Base-by-base conservation (phyloP, 2,113 vertebrate genomes). In the Narcine bancroftii region DNA sequence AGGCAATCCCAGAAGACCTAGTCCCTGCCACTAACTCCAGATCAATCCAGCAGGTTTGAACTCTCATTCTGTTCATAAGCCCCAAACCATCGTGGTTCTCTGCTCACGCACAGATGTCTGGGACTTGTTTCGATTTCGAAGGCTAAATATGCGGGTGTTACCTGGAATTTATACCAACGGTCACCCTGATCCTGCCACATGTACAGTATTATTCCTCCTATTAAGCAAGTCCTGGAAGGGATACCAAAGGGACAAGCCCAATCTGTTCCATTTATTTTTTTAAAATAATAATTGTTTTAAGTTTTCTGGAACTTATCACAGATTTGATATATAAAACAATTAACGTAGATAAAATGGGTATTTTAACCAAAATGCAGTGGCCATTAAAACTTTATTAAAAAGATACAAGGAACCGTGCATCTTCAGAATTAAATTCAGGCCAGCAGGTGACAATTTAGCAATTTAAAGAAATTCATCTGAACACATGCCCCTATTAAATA, bases 401-500 rank as follows among this genome's bases (percentile, higher is more conserved):
- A 91, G 36, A 91, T 33, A 69, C 2, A 91, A 91, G 26, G 13
- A 11, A 65, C 45, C 77, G 0, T 21, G 5, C 87, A 60, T 42
- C 79, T 36, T 6, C 10, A 91, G 66, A 60, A 47, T 26, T 33
- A 69, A 47, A 91, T 91, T 71, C 63, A 47, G 42, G 89, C 63
- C 89, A 91, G 89, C 89, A 91, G 89, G 89, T 91, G 89, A 91
- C 24, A 47, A 91, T 91, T 39, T 89, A 39, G 85, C 85, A 89
- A 89, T 89, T 91, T 71, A 47, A 60, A 71, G 39, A 47, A 91
- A 91, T 91, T 91, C 66, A 91, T 91, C 47, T 91, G 89, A 69
- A 91, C 85, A 89, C 85, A 89, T 89, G 53, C 36, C 39, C 89
- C 42, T 69, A 91, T 91, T 91, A 96, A 95, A 95, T 95, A 95